Percentiles rank a stretch among this genome's conserved stretches.
phyloP scores from a whole-genome alignment of 2,888 invertebrate species.

The Cosmia trapezina region DNA sequence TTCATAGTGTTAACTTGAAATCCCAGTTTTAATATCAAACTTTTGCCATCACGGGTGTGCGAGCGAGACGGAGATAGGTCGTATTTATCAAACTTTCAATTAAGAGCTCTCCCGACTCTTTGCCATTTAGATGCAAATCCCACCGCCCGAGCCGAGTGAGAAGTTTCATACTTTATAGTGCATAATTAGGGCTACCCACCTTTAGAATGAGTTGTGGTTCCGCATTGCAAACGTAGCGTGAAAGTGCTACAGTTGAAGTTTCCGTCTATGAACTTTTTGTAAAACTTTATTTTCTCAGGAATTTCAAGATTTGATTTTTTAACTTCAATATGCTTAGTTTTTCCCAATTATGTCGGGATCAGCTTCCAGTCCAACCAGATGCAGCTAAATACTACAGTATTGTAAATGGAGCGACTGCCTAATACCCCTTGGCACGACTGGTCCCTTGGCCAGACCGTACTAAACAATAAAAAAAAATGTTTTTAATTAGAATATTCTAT shows the following conservation, averaged over 20 bases:
- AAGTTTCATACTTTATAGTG: conserved; percentile 73
- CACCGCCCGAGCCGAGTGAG: conserved; percentile 61
- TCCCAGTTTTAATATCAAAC: conserved; percentile 72
- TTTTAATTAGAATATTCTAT: background rate
- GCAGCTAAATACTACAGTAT: too few relatives aligned
- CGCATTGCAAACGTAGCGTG: conserved; percentile 29
- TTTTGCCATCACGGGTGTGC: conserved; percentile 57
- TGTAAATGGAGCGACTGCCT: too few relatives aligned
- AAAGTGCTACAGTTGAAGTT: conserved; percentile 30
- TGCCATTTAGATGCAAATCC: conserved; percentile 87
- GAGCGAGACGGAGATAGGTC: conserved; percentile 62
- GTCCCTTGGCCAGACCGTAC: too few relatives aligned
- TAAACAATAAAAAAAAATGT: background rate
- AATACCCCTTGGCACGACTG: too few relatives aligned
- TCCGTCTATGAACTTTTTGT: conserved; percentile 8
- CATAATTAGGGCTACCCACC: conserved; percentile 64
- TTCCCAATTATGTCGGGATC: background rate
- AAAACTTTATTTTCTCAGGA: background rate
- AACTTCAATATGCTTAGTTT: too few relatives aligned
- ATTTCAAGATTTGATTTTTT: too few relatives aligned
- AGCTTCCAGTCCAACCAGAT: too few relatives aligned
- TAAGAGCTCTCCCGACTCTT: conserved; percentile 80
- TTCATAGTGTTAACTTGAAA: conserved; percentile 65
- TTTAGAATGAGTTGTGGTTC: conserved; percentile 53
- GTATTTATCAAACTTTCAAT: conserved; percentile 86